phyloP scores from a whole-genome alignment of 2,113 vertebrate genomes.

The rat (Rattus norvegicus) region DNA sequence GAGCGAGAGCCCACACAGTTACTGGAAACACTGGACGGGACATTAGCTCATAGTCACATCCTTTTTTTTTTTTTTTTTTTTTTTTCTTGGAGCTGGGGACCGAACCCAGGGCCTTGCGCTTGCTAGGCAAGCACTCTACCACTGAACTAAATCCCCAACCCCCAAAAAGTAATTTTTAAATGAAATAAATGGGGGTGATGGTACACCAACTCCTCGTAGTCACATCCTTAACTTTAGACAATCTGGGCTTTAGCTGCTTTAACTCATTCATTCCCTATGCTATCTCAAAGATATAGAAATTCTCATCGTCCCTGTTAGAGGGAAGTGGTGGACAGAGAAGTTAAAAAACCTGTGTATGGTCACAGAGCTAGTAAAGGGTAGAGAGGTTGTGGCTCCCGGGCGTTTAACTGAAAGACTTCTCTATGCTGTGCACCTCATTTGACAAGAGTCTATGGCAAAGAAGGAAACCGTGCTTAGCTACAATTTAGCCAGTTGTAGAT shows the following conservation, averaged over 20 bases:
- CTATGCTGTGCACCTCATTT: not conserved
- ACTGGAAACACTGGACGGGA: not conserved
- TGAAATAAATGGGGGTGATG: too few species aligned
- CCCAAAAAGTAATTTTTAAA: too few species aligned
- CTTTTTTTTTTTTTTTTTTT: not conserved
- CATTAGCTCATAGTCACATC: not conserved
- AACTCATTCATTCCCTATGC: not conserved
- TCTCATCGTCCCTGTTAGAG: not conserved
- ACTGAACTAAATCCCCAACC: too few species aligned
- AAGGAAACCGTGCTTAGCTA: not conserved
- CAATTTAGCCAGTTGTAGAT: not conserved
- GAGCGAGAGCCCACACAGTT: not conserved
- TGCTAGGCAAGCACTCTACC: too few species aligned
- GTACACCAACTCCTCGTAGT: not conserved
- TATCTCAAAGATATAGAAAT: not conserved
- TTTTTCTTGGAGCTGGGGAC: too few species aligned
- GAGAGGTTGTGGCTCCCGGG: not conserved
- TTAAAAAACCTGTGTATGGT: constrained; percentile 37
- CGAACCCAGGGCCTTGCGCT: too few species aligned
- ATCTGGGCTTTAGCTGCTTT: not conserved
- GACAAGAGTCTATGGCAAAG: not conserved
- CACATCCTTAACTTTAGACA: not conserved
- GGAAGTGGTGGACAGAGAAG: constrained; percentile 2
- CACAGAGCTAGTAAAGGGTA: constrained; percentile 13
- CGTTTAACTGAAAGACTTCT: not conserved